Conservation (phyloP, 2,113 vertebrate species). For the Bagarius yarrelli region DNA sequence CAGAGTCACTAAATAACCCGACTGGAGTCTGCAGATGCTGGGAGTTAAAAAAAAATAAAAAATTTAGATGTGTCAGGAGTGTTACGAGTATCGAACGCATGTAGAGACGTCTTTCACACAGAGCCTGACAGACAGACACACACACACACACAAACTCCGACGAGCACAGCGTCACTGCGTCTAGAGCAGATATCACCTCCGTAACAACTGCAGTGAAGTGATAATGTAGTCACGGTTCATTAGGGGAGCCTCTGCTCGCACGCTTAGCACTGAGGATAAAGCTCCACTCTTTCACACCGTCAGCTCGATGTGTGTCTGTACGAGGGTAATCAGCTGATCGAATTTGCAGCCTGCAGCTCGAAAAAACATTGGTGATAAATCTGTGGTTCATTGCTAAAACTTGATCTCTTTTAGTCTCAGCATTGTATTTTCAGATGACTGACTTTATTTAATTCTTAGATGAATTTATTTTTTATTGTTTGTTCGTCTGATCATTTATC, state of each 20-base stretch:
- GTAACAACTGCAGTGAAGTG: constrained; percentile 44
- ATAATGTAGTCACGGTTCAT: constrained; percentile 53
- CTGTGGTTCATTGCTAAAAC: not conserved
- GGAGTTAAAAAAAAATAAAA: constrained; percentile 1
- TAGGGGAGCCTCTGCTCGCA: constrained; percentile 30
- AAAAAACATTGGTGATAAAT: constrained; percentile 33
- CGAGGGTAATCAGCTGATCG: constrained; percentile 36
- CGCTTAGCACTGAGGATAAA: constrained; percentile 41
- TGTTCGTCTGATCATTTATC: too few relatives aligned
- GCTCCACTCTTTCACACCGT: constrained; percentile 43
- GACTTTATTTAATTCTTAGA: not conserved
- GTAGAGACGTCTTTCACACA: constrained; percentile 30
- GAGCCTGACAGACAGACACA: not conserved
- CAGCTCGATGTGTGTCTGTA: not conserved
- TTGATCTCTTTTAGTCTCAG: not conserved
- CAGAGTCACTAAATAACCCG: constrained; percentile 32
- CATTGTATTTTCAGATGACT: not conserved
- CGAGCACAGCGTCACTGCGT: constrained; percentile 13
- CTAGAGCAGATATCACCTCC: constrained; percentile 51
- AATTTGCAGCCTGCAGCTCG: constrained; percentile 40
- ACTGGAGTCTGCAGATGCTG: constrained; percentile 37
- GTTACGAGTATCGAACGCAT: constrained; percentile 31
- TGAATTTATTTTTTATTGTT: too few relatives aligned
- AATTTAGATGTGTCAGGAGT: constrained; percentile 14
- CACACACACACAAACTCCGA: constrained; percentile 17